Evolutionary conservation across 2,888 invertebrate species (phyloP).

Genomic region (Agrochola lychnidis): DNA sequence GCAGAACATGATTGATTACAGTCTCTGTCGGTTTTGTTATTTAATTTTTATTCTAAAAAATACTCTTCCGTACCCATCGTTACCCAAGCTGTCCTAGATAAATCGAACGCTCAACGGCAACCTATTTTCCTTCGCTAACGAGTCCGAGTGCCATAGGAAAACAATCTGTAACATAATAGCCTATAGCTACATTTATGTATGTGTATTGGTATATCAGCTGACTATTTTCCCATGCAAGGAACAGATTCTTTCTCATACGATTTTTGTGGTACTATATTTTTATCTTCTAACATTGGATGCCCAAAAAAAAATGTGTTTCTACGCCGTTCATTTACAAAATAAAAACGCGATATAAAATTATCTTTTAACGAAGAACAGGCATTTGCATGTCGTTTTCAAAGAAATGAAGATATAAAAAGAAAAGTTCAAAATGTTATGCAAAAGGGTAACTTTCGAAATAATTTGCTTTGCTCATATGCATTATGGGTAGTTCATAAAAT

Average conservation of each 20-base stretch:
- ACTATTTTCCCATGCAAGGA: slow-evolving; percentile 30
- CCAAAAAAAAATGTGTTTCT: neutral
- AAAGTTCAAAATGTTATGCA: slow-evolving; percentile 15
- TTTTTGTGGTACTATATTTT: neutral
- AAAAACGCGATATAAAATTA: slow-evolving; percentile 39
- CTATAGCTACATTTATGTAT: neutral
- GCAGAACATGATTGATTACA: neutral
- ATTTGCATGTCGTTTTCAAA: slow-evolving; percentile 34
- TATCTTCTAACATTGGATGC: neutral
- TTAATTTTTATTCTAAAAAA: neutral
- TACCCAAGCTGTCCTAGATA: slow-evolving; percentile 8
- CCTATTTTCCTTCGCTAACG: slow-evolving; percentile 31
- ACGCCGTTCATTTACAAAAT: slow-evolving; percentile 13
- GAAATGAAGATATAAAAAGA: slow-evolving; percentile 29
- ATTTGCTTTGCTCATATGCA: neutral
- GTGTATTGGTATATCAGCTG: slow-evolving; percentile 19
- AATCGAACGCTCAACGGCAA: slow-evolving; percentile 16
- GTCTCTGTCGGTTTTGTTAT: neutral
- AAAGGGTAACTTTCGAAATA: neutral
- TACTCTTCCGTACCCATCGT: neutral
- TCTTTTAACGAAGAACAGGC: slow-evolving; percentile 42
- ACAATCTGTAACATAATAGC: slow-evolving; percentile 18
- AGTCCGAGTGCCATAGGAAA: slow-evolving; percentile 22
- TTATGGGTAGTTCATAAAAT: neutral
- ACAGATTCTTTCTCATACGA: neutral